Evolutionary conservation across 2,888 invertebrate species (phyloP), one percentile per base, ranked within the genome.

Genomic region (Pollenia labialis): DNA sequence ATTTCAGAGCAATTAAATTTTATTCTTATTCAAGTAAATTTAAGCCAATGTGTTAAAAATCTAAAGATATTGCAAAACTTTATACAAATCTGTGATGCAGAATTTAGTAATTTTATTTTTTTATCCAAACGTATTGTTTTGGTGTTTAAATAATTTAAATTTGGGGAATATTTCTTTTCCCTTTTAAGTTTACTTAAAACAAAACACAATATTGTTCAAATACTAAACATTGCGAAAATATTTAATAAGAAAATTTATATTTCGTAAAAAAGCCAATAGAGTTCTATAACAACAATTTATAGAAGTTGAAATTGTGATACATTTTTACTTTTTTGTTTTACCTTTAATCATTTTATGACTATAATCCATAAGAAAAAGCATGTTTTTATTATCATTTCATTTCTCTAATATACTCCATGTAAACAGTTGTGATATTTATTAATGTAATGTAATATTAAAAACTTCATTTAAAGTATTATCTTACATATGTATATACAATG

Each of bases 1-100:
- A 87, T 69, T 84, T 87, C 84, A 84, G 84, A 87, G 77, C 81
- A 87, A 87, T 81, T 87, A 56, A 81, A 74, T 68, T 18, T 81
- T 72, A 58, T 58, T 58, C 50, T 82, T 62, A 23, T 46, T 52
- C 46, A 74, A 60, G 16, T 80, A 81, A 86, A 71, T 60, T 80
- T 83, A 87, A 84, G 83, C 58, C 16, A 60, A 87, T 69, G 50
- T 71, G 64, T 81, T 56, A 66, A 77, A 83, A 77, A 75, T 44
- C 10, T 48, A 52, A 64, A 23, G 48, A 60, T 64, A 72, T 18
- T 40, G 16, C 12, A 56, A 74, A 68, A 40, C n/a, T 64, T 56
- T 62, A 48, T 66, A 12, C 60, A 83, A 68, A 50, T 50, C 77
- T 84, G 84, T 87, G 84, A 87, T 82, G 58, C 74, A 56, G 11